A percentile compares a stretch with the other conserved stretches of the same genome.
These are phyloP conservation scores for Willowsia nigromaculata DNA, from an alignment of 2,888 invertebrate genomes.

Conservation along the genomic window DNA sequence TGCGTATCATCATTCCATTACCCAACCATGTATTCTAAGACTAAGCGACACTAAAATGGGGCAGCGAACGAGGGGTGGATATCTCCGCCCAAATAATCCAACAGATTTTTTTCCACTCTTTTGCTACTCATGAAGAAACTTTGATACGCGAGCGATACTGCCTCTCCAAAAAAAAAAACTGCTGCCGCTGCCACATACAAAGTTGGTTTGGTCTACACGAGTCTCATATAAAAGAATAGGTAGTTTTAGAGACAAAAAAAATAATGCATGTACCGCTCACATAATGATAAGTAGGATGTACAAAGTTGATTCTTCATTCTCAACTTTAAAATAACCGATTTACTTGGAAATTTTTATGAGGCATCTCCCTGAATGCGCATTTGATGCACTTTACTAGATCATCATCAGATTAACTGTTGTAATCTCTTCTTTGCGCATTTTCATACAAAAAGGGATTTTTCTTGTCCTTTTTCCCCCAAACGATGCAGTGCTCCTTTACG, in stretches of 20 bases:
- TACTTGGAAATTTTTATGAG: not conserved
- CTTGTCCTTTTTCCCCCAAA: not conserved
- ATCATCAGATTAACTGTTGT: not conserved
- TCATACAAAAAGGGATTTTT: not conserved
- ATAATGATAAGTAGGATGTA: not conserved
- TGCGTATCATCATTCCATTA: slow-evolving; percentile 36
- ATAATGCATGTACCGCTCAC: slow-evolving; percentile 5
- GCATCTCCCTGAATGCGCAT: not conserved
- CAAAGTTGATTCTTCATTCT: not conserved
- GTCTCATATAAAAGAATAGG: not conserved
- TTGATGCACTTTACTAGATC: slow-evolving; percentile 23
- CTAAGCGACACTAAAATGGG: slow-evolving; percentile 64
- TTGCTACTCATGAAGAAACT: slow-evolving; percentile 37
- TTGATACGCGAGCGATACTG: slow-evolving; percentile 25
- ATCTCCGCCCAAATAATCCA: slow-evolving; percentile 74
- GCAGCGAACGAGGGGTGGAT: slow-evolving; percentile 70
- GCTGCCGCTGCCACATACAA: not conserved
- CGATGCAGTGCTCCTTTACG: not conserved
- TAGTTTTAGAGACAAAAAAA: not conserved
- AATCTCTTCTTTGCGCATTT: slow-evolving; percentile 20
- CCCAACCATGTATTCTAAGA: slow-evolving; percentile 43
- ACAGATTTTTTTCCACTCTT: slow-evolving; percentile 43
- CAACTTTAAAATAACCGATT: not conserved
- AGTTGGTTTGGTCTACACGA: not conserved
- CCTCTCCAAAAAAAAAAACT: no score